Evolutionary conservation across 2,888 invertebrate species (phyloP), one percentile per base, ranked within the genome.

Genomic region (Daptonema setosum): DNA sequence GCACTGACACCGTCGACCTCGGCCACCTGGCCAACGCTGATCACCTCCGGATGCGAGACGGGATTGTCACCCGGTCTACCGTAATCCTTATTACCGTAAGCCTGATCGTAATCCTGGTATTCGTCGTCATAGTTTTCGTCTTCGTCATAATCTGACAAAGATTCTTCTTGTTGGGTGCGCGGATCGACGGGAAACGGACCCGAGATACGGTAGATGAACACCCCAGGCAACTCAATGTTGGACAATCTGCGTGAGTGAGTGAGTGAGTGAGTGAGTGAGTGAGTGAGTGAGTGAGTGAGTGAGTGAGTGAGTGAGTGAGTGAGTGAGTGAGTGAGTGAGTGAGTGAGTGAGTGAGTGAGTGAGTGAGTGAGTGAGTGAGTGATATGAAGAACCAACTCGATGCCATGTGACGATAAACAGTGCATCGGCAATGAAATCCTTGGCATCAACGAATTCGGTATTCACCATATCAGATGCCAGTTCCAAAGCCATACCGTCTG

Each of bases 371-470:
- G n/a, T n/a, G n/a, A n/a, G n/a, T n/a, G n/a, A n/a, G n/a, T n/a
- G n/a, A n/a, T n/a, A n/a, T n/a, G n/a, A n/a, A n/a, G n/a, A n/a
- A n/a, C n/a, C 54, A 47, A 67, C 54, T 56, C 81, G 81, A 41
- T 81, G 75, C 93, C 93, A 95, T 0, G 91, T 93, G 22, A 80
- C 83, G 54, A 95, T 79, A 67, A 93, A 83, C 2, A 88, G 77
- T 63, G 81, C 80, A 0, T 74, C 78, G 0, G 90, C 84, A 64
- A 78, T 75, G 70, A 90, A 95, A 59, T 80, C 78, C 1, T 73
- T 72, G 51, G 80, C 80, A 28, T 80, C 79, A 35, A 80, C 78
- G 71, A 85, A 90, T 60, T 82, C 79, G 58, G 79, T 79, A 57
- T 80, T 79, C 35, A 91, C 77, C 60, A 81, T 79, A 58, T 79